Evolutionary conservation across 2,888 invertebrate genomes (phyloP).

Genomic region (Mermis nigrescens): DNA sequence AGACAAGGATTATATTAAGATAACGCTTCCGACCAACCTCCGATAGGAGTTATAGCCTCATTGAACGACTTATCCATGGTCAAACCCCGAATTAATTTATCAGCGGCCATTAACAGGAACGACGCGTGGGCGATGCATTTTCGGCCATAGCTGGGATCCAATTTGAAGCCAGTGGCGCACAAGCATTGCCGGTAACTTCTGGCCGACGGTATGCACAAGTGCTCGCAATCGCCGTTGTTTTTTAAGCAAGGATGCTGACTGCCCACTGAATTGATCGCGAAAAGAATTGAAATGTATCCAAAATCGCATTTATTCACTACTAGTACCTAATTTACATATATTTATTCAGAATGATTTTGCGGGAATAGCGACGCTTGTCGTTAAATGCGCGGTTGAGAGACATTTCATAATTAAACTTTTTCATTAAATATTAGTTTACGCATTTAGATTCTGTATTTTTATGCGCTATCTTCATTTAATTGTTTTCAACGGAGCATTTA

Average conservation of each 20-base stretch:
- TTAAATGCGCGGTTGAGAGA: no score
- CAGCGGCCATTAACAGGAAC: slow-evolving; percentile 74
- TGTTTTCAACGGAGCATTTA: no score
- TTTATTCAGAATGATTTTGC: no score
- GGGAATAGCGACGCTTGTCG: no score
- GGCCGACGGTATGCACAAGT: slow-evolving; percentile 73
- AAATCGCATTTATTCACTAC: no score
- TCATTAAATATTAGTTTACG: no score
- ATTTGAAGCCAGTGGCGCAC: slow-evolving; percentile 70
- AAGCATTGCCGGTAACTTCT: slow-evolving; percentile 56
- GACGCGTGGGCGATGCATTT: slow-evolving; percentile 46
- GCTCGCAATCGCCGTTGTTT: slow-evolving; percentile 77
- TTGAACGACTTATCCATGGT: slow-evolving; percentile 54
- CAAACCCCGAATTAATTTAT: slow-evolving; percentile 69
- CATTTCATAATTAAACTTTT: no score
- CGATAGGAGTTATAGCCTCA: slow-evolving; percentile 83
- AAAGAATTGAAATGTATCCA: slow-evolving; percentile 1
- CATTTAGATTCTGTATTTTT: no score
- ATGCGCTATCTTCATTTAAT: no score
- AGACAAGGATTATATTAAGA: no score
- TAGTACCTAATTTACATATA: no score
- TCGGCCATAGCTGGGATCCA: slow-evolving; percentile 50
- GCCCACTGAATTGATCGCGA: slow-evolving; percentile 29
- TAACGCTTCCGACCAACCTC: no score
- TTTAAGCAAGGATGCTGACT: slow-evolving; percentile 58